Evolutionary conservation across 2,888 invertebrate genomes (phyloP).

Genomic region (Nomada ferruginata): DNA sequence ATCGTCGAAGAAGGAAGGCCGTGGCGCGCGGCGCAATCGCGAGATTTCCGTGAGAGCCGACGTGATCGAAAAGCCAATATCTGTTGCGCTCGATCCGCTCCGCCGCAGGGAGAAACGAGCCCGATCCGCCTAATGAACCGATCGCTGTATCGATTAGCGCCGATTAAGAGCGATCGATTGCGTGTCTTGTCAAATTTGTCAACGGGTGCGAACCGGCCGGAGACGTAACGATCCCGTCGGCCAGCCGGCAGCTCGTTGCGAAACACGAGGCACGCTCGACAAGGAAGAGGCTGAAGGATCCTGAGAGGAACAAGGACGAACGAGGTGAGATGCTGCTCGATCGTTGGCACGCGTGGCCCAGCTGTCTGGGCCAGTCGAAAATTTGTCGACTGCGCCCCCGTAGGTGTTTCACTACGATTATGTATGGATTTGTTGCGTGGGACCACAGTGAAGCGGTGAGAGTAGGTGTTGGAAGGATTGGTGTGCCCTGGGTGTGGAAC

Average conservation of each 20-base stretch:
- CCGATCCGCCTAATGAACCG: slow-evolving; percentile 79
- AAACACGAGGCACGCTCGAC: slow-evolving; percentile 45
- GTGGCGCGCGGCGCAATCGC: slow-evolving; percentile 56
- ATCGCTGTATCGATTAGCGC: slow-evolving; percentile 83
- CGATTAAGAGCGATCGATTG: slow-evolving; percentile 81
- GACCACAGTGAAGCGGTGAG: no score
- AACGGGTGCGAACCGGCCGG: slow-evolving; percentile 78
- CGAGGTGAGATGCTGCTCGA: background rate
- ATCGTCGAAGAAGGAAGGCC: slow-evolving; percentile 60
- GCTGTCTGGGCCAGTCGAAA: background rate
- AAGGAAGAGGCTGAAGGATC: background rate
- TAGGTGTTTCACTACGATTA: background rate
- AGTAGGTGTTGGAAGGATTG: no score
- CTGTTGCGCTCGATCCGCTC: slow-evolving; percentile 57
- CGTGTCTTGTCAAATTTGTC: slow-evolving; percentile 83
- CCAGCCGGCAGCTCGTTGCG: slow-evolving; percentile 40
- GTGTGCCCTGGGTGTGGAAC: no score
- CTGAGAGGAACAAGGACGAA: background rate
- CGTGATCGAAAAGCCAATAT: slow-evolving; percentile 81
- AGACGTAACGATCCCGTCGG: slow-evolving; percentile 63
- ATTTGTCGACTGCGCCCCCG: background rate
- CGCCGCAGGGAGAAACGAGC: slow-evolving; percentile 73
- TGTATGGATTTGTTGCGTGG: background rate
- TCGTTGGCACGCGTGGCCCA: slow-evolving; percentile 38
- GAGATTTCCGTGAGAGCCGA: slow-evolving; percentile 79